These are phyloP conservation scores for Microchrysa polita DNA, from an alignment of 2,888 invertebrate species.

Conservation along the genomic window DNA sequence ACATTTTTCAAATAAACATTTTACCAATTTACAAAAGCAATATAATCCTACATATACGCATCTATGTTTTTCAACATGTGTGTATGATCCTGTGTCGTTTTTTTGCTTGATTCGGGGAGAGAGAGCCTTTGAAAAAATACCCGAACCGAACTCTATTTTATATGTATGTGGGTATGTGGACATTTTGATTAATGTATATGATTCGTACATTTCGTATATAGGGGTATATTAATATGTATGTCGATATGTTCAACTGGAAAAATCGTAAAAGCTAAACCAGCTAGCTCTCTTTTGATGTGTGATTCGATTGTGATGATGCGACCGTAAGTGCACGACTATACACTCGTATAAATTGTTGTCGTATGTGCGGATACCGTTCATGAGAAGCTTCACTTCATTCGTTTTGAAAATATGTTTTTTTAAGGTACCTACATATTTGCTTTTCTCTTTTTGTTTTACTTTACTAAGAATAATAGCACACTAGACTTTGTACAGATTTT, in stretches of 20 bases:
- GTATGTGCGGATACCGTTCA: not conserved
- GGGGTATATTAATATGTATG: constrained; percentile 29
- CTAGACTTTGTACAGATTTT: not conserved
- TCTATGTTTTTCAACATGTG: too few species aligned
- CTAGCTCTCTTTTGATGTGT: constrained; percentile 14
- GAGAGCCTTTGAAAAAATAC: too few species aligned
- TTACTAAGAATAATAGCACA: not conserved
- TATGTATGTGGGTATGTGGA: not conserved
- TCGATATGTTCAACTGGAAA: constrained; percentile 18
- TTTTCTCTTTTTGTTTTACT: too few species aligned
- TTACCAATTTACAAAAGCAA: constrained; percentile 8
- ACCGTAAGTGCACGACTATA: not conserved
- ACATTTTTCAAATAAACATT: not conserved
- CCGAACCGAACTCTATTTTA: too few species aligned
- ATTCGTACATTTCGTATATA: too few species aligned
- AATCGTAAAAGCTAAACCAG: constrained; percentile 6
- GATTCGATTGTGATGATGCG: not conserved
- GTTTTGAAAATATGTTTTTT: not conserved
- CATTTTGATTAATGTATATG: not conserved
- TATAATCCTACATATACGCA: not conserved
- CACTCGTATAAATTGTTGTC: too few species aligned
- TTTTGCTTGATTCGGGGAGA: too few species aligned
- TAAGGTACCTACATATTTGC: not conserved
- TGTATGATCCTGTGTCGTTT: too few species aligned
- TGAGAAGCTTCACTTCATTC: not conserved